Base-by-base conservation (phyloP, 2,888 invertebrate species). In the Sinopyrophorus schimmeli region DNA sequence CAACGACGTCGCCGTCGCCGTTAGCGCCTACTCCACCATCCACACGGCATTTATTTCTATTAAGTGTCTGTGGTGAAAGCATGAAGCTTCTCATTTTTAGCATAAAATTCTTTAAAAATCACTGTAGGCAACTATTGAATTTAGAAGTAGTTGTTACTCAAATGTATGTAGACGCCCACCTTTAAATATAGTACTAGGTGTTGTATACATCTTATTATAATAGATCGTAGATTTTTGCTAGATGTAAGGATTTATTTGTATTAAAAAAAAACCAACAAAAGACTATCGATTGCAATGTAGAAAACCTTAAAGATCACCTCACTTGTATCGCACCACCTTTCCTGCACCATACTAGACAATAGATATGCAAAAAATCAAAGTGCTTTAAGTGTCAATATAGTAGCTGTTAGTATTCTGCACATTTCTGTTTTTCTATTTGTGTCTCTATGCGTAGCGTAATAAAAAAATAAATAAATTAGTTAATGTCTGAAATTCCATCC, bases 221-320 rank as follows among this genome's bases (percentile, higher is more conserved):
- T 40, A 43, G 44, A 27, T 21, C n/a, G 50, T 46, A 49, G 47
- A 23, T n/a, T n/a, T n/a, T n/a, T 46, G 35, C 40, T 47, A 53
- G 41, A 46, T 53, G 54, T 54, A 54, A 54, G 50, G 50, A 24
- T n/a, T n/a, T 46, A 53, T 46, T 43, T 49, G 54, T 50, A 50
- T 32, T 41, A 50, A 32, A 28, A n/a, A n/a, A n/a, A n/a, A n/a
- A n/a, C n/a, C n/a, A n/a, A n/a, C n/a, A n/a, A n/a, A n/a, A n/a
- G 27, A 44, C 35, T 50, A 54, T 54, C 47, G 54, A 50, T 47
- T 54, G 46, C 46, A 39, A 41, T 49, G 50, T 50, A 49, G 47
- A 30, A 16, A 32, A 28, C 39, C 42, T 49, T 26, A 39, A 32
- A 24, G 38, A 28, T 40, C 30, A 40, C 26, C 28, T 31, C 41